Percentiles rank a stretch among this genome's conserved stretches.
Evolutionary conservation across 2,797 vertebrate genomes (phyloP).

Genomic region (Anas georgica): DNA sequence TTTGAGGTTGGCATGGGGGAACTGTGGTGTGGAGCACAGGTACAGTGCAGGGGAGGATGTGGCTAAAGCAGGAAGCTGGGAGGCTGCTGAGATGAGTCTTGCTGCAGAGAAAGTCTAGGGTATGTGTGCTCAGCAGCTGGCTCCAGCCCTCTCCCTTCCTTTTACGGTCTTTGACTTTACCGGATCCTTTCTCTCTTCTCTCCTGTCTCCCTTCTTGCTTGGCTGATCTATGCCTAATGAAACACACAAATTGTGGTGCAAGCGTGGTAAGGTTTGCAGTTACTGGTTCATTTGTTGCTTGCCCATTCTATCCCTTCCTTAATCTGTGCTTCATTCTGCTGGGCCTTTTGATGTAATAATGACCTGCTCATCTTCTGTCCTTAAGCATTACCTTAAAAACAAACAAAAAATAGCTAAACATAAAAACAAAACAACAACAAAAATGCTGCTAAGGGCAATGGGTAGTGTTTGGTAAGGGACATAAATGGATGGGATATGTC

Average conservation of each 20-base stretch:
- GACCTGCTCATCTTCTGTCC: too few relatives aligned
- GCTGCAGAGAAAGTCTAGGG: not conserved
- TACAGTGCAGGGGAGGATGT: not conserved
- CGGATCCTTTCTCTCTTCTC: not conserved
- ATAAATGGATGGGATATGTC: not conserved
- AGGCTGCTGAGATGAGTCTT: not conserved
- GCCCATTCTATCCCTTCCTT: fast-evolving
- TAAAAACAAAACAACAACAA: not conserved
- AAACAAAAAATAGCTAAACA: too few relatives aligned
- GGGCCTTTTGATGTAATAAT: not conserved
- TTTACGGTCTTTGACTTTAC: not conserved
- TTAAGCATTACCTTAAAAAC: not conserved
- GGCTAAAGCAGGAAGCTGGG: not conserved
- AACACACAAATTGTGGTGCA: not conserved
- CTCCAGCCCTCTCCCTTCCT: not conserved
- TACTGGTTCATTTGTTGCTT: not conserved
- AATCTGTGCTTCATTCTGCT: not conserved
- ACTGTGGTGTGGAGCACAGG: not conserved
- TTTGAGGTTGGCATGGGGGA: not conserved
- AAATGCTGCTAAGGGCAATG: not conserved
- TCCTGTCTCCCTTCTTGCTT: not conserved
- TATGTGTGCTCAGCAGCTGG: not conserved
- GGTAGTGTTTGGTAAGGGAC: not conserved
- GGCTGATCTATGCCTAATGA: not conserved
- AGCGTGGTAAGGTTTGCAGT: not conserved